These are phyloP conservation scores for Ondatra zibethicus DNA, from an alignment of 2,113 vertebrate genomes.

Conservation along the genomic window DNA sequence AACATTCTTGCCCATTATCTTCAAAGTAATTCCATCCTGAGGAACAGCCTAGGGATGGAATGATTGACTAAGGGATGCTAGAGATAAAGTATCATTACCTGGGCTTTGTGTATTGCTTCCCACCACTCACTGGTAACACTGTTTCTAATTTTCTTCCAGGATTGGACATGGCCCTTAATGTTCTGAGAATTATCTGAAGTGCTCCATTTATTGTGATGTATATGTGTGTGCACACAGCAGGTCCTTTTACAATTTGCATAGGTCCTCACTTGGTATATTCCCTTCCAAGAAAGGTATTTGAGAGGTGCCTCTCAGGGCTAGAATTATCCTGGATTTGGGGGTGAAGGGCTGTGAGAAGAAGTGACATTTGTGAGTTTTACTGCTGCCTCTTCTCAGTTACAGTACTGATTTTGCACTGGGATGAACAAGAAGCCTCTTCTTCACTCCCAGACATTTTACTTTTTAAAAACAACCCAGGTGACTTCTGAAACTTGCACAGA, in stretches of 20 bases:
- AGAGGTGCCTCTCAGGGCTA: background rate
- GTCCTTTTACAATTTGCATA: background rate
- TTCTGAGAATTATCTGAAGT: background rate
- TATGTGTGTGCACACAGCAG: background rate
- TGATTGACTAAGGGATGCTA: background rate
- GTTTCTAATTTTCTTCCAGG: background rate
- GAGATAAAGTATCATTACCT: background rate
- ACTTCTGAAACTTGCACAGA: constrained; percentile 49
- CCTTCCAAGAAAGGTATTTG: background rate
- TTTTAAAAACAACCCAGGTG: constrained; percentile 29
- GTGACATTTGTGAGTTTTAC: background rate
- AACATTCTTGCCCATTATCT: background rate
- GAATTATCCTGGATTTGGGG: background rate
- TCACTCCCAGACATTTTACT: background rate
- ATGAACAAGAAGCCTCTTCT: background rate
- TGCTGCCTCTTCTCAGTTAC: background rate
- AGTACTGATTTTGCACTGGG: background rate
- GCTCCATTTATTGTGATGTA: background rate
- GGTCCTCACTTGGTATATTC: background rate
- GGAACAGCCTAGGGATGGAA: background rate
- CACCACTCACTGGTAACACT: background rate
- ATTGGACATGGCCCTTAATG: background rate
- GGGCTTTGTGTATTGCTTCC: background rate
- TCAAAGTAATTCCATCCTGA: background rate
- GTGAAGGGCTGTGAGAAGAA: background rate